Percentiles rank a stretch among this genome's conserved stretches.
phyloP scores from a whole-genome alignment of 2,113 vertebrate species.

The Otolemur garnettii region DNA sequence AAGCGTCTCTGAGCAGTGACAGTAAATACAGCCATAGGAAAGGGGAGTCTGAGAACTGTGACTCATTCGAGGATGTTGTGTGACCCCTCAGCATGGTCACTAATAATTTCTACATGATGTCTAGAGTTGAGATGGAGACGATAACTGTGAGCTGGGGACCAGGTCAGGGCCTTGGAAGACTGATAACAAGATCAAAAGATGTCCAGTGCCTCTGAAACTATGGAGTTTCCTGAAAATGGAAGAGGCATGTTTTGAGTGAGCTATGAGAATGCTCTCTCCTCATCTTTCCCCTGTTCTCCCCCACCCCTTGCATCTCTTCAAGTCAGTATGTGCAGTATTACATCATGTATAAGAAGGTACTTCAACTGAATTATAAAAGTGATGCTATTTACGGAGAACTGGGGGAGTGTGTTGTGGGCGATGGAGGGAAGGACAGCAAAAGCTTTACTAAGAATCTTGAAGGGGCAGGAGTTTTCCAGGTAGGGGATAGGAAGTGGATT shows the following conservation, averaged over 20 bases:
- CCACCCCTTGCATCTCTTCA: fast-evolving
- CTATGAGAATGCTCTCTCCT: background rate
- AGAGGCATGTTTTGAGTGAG: background rate
- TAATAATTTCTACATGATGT: background rate
- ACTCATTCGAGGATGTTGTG: background rate
- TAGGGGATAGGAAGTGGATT: background rate
- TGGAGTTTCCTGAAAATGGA: background rate
- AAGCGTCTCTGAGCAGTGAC: background rate
- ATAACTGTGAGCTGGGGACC: background rate
- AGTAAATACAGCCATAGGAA: background rate
- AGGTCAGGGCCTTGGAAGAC: background rate
- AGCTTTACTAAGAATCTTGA: background rate
- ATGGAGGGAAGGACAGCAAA: background rate
- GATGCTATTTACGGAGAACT: background rate
- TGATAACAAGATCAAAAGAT: background rate
- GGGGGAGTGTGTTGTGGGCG: background rate
- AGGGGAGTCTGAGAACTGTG: background rate
- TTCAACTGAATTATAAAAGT: background rate
- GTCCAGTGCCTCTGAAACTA: background rate
- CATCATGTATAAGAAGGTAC: background rate
- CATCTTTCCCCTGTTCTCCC: background rate
- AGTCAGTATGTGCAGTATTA: background rate
- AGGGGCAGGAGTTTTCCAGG: background rate
- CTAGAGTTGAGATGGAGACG: background rate
- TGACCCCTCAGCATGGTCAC: background rate